These are phyloP conservation scores for Pundamilia nyererei DNA, from an alignment of 2,113 vertebrate genomes.

Conservation along the genomic window DNA sequence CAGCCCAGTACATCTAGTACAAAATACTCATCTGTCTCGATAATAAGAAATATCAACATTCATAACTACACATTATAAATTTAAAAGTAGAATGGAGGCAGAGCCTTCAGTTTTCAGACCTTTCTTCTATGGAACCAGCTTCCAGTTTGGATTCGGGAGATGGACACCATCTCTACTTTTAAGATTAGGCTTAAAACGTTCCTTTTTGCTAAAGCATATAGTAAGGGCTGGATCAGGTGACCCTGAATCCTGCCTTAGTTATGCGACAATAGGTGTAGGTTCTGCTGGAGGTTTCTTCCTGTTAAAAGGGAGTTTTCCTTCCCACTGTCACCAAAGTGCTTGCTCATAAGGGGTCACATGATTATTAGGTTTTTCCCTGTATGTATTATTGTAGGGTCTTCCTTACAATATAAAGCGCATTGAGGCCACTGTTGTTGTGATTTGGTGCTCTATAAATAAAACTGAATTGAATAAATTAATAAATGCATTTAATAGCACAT, in stretches of 20 bases:
- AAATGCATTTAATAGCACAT: neutral
- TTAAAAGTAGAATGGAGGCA: neutral
- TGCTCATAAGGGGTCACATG: neutral
- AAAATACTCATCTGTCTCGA: neutral
- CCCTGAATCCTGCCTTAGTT: neutral
- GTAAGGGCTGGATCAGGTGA: neutral
- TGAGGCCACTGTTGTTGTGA: neutral
- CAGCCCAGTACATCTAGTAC: neutral
- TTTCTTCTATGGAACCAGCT: neutral
- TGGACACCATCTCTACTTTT: neutral
- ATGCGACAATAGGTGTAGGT: neutral
- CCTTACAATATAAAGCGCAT: neutral
- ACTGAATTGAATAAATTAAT: neutral
- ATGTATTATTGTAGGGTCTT: neutral
- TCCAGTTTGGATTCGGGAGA: neutral
- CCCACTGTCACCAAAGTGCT: neutral
- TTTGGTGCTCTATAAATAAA: neutral
- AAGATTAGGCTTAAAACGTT: neutral
- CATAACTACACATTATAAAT: neutral
- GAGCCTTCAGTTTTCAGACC: neutral
- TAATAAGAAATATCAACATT: neutral
- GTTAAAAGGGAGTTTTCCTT: neutral
- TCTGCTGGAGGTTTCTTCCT: neutral
- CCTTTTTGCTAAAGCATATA: neutral
- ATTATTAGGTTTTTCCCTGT: neutral